phyloP scores from a whole-genome alignment of 2,797 vertebrate genomes.

The Columba guinea region DNA sequence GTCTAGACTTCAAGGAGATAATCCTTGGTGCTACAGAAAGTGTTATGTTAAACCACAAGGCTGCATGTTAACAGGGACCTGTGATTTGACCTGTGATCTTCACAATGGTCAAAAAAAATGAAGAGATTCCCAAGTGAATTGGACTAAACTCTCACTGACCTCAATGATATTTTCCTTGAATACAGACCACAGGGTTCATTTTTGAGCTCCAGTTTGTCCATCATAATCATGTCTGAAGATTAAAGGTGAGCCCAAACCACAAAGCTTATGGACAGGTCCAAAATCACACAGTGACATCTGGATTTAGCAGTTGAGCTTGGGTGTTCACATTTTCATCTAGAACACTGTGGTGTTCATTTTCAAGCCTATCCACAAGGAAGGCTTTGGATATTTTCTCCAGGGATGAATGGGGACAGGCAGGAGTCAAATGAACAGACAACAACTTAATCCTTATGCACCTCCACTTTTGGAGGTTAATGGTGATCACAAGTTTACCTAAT shows the following conservation, averaged over 20 bases:
- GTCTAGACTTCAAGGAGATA: constrained; percentile 22
- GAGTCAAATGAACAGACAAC: neutral
- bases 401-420: neutral
- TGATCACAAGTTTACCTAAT: neutral
- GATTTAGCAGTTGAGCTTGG: neutral
- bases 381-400: neutral
- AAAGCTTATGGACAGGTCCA: neutral
- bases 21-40: neutral
- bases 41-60: neutral
- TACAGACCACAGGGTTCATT: neutral
- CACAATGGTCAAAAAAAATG: neutral
- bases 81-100: neutral
- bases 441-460: neutral
- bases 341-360: neutral
- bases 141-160: neutral
- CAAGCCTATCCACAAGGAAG: neutral
- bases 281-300: neutral
- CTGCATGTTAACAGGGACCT: neutral
- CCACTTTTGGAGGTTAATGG: neutral
- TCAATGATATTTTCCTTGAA: rapidly evolving
- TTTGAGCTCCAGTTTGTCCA: neutral
- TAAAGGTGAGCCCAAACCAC: neutral
- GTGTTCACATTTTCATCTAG: neutral
- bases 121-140: neutral
- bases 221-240: neutral